Evolutionary conservation across 1,140 invertebrate species (phyloP).

Genomic region (Drosophila sechellia): DNA sequence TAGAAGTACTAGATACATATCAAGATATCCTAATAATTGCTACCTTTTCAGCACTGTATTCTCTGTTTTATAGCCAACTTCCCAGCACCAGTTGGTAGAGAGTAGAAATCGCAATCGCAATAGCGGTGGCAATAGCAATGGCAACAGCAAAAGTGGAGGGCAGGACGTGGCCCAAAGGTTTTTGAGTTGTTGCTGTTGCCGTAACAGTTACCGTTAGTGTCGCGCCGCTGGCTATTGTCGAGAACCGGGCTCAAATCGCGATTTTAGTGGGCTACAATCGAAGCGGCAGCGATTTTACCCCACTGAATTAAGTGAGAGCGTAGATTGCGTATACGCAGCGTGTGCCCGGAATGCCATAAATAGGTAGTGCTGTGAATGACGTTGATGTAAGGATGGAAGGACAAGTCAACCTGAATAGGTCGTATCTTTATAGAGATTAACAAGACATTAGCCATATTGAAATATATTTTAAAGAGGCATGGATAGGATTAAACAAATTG

Average conservation of each 20-base stretch:
- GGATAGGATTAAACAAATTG: too few species aligned
- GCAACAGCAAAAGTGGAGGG: constrained; percentile 14
- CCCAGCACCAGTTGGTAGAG: constrained; percentile 10
- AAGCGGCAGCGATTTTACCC: constrained; percentile 54
- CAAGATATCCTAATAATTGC: too few species aligned
- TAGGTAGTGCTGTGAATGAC: not conserved
- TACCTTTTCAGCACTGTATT: too few species aligned
- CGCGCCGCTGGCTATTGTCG: constrained; percentile 56
- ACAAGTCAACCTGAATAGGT: too few species aligned
- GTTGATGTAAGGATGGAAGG: not conserved
- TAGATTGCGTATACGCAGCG: constrained; percentile 60
- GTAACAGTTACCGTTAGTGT: constrained; percentile 32
- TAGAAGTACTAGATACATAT: too few species aligned
- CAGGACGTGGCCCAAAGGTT: constrained; percentile 39
- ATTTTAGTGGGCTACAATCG: constrained; percentile 49
- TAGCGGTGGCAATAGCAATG: constrained; percentile 26
- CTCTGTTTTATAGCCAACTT: not conserved
- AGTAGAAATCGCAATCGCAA: constrained; percentile 43
- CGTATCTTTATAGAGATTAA: too few species aligned
- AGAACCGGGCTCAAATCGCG: constrained; percentile 40
- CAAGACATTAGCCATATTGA: too few species aligned
- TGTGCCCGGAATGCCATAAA: not conserved
- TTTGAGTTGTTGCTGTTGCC: constrained; percentile 48
- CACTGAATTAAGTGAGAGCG: constrained; percentile 55
- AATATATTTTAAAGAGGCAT: too few species aligned